phyloP scores from a whole-genome alignment of 2,888 invertebrate species.

The Pyrocoelia pectoralis region DNA sequence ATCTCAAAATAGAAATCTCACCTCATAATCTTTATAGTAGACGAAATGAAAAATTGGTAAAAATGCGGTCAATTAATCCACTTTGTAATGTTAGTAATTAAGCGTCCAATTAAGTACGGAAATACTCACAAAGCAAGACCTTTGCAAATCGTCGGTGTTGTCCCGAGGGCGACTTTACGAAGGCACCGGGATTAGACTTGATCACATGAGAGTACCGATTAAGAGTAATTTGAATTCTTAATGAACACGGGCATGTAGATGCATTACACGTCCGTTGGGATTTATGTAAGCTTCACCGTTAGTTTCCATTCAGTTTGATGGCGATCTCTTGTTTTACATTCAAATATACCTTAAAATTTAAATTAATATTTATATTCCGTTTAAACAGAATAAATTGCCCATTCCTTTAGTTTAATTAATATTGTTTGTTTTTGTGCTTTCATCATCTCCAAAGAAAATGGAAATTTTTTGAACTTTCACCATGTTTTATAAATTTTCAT shows the following conservation, averaged over 20 bases:
- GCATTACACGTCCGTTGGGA: slow-evolving; percentile 9
- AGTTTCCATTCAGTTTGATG: background rate
- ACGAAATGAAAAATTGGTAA: background rate
- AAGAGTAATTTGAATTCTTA: slow-evolving; percentile 12
- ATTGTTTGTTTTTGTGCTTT: too few relatives aligned
- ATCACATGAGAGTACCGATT: slow-evolving; percentile 11
- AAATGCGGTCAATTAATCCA: background rate
- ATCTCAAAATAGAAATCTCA: too few relatives aligned
- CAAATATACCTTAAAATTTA: background rate
- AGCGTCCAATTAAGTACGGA: background rate
- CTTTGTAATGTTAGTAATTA: slow-evolving; percentile 2
- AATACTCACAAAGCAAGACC: slow-evolving; percentile 7
- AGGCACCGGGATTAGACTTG: slow-evolving; percentile 10
- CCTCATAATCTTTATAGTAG: background rate
- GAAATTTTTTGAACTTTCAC: too few relatives aligned
- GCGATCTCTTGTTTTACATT: slow-evolving; percentile 1
- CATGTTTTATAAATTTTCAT: too few relatives aligned
- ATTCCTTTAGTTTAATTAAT: too few relatives aligned
- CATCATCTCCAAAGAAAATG: too few relatives aligned
- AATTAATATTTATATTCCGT: slow-evolving; percentile 2
- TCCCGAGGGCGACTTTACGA: slow-evolving; percentile 10
- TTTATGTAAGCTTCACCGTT: background rate
- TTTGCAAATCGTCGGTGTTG: slow-evolving; percentile 9
- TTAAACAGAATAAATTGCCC: too few relatives aligned
- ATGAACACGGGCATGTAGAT: slow-evolving; percentile 11